Base-by-base conservation (phyloP, 1,140 invertebrate species). In the Tetraneura akinire region DNA sequence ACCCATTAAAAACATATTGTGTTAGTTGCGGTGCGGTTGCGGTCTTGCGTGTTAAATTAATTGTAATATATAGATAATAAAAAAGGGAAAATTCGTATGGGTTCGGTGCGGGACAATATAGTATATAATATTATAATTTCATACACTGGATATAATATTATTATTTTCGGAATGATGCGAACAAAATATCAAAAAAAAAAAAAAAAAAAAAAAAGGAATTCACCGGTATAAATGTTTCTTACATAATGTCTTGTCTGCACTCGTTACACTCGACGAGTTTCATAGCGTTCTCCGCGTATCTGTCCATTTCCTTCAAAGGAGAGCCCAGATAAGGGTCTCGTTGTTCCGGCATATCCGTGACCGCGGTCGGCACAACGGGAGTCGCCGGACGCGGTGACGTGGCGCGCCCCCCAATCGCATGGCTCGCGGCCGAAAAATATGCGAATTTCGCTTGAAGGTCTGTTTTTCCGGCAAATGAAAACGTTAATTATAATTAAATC, bases 231-330 rank as follows among this genome's bases (percentile, higher is more conserved):
- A n/a, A n/a, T n/a, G n/a, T n/a, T n/a, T 51, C 89, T 93, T 92
- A 93, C 92, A 92, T 90, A 85, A 93, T 92, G 85, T 89, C 88
- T 84, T 89, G 88, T 87, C 91, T 90, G 87, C 92, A 93, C 84
- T 90, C 91, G 85, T 87, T 89, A 88, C 92, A 93, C 85, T 88
- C 87, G 68, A 91, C 90, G 60, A 87, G 87, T 83, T 88, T 37
- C 32, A 37, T 88, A 82, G 85, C 86, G 82, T 83, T 86, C 83
- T 83, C 84, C 82, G 82, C n/a, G 42, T 42, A 42, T 55, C 70
- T 64, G 23, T 62, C 82, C 82, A 83, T 80, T 78, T 82, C 49
- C 84, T 64, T 80, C 18, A 80, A 23, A 73, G 82, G 45, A 21
- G 83, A 81, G 14, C 45, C 80, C 80, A 81, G 71, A 18, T 80